Percentiles rank a stretch among this genome's conserved stretches.
Evolutionary conservation across 2,797 vertebrate species (phyloP).

Genomic region (Champsocephalus esox): DNA sequence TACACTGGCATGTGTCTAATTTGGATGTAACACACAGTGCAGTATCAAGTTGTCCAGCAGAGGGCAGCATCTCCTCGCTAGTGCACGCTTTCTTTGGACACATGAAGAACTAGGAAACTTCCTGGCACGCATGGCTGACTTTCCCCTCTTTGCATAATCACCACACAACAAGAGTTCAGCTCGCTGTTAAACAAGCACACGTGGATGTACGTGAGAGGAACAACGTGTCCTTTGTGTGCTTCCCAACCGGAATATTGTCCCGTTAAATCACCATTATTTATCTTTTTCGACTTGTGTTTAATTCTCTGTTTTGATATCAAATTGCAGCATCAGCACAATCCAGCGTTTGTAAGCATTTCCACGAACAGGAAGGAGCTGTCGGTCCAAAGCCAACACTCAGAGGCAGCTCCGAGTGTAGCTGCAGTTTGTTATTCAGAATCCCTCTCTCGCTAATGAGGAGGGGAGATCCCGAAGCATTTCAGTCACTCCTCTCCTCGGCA

Average conservation of each 20-base stretch:
- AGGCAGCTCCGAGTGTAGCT: constrained; percentile 77
- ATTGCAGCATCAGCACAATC: constrained; percentile 49
- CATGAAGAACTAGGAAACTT: too few species aligned
- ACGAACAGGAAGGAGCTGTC: constrained; percentile 84
- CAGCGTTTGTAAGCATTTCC: constrained; percentile 69
- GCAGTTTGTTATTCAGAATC: constrained; percentile 81
- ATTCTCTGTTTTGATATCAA: constrained; percentile 62
- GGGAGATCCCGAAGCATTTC: constrained; percentile 72
- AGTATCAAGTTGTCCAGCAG: too few species aligned
- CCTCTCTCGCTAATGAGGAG: constrained; percentile 78
- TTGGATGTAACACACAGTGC: too few species aligned
- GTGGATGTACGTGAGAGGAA: not conserved
- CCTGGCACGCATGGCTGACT: not conserved
- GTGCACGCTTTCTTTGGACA: too few species aligned
- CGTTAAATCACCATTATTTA: not conserved
- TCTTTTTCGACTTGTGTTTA: constrained; percentile 22
- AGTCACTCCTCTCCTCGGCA: constrained; percentile 35
- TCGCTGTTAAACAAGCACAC: not conserved
- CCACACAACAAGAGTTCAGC: not conserved
- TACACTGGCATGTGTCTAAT: too few species aligned
- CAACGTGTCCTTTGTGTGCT: not conserved
- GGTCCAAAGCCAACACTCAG: constrained; percentile 84
- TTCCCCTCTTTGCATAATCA: not conserved
- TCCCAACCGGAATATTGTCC: constrained; percentile 2
- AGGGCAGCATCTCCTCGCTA: too few species aligned